These are phyloP conservation scores for Spialia ferax DNA, from an alignment of 2,888 invertebrate genomes.

Conservation along the genomic window DNA sequence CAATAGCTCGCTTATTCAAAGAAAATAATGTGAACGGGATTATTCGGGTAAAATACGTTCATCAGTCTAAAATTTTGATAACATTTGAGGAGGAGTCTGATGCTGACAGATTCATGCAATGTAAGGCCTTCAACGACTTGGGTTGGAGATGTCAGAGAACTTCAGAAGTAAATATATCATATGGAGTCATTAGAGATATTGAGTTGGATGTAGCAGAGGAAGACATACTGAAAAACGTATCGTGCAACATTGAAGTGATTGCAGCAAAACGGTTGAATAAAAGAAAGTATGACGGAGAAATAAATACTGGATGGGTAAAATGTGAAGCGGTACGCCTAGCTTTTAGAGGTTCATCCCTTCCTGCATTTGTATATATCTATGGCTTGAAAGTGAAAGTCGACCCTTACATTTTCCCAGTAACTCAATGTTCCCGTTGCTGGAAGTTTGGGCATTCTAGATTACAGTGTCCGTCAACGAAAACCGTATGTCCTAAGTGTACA, in stretches of 20 bases:
- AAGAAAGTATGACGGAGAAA: conserved; percentile 2
- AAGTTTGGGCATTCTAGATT: conserved; percentile 43
- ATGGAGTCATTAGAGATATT: conserved; percentile 42
- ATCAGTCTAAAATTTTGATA: conserved; percentile 40
- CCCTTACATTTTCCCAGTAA: conserved; percentile 44
- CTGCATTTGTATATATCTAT: conserved; percentile 40
- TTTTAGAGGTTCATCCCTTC: conserved; percentile 41
- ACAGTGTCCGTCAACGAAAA: conserved; percentile 42
- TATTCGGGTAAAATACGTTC: conserved; percentile 38
- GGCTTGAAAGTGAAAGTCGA: conserved; percentile 39
- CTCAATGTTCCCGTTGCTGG: conserved; percentile 47
- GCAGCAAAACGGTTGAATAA: conserved; percentile 33
- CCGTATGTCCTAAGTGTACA: conserved; percentile 45
- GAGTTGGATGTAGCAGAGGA: conserved; percentile 40
- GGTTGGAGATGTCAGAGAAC: conserved; percentile 41
- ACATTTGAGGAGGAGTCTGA: conserved; percentile 30
- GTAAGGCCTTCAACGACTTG: conserved; percentile 24
- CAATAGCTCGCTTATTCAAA: conserved; percentile 43
- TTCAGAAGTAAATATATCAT: conserved; percentile 42
- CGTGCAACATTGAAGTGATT: conserved; percentile 23
- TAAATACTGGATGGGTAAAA: conserved; percentile 33
- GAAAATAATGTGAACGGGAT: conserved; percentile 35
- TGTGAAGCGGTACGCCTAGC: conserved; percentile 42
- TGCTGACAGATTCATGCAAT: conserved; percentile 28
- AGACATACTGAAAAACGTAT: conserved; percentile 35